phyloP scores from a whole-genome alignment of 2,888 invertebrate species.

The Matsumyia berberina region DNA sequence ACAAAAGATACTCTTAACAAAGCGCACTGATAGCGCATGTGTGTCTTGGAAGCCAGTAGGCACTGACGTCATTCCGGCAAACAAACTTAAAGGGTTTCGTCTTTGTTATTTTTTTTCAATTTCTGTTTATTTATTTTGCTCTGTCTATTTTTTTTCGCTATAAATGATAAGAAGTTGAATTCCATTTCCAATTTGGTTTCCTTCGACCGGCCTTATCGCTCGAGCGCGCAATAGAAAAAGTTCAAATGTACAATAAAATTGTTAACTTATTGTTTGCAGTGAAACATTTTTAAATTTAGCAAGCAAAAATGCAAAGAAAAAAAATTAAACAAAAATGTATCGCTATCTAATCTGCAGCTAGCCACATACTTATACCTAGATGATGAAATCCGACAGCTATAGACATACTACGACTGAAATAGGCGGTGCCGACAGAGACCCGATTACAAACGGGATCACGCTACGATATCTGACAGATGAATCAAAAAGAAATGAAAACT shows the following conservation, averaged over 20 bases:
- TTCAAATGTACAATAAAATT: conserved; percentile 67
- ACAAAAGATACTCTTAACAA: conserved; percentile 18
- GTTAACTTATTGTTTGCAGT: conserved; percentile 62
- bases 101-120: conserved; percentile 8
- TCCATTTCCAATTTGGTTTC: conserved; percentile 36
- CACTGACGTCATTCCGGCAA: conserved; percentile 40
- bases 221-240: conserved; percentile 55
- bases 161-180: conserved; percentile 35
- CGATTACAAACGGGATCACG: conserved; percentile 63
- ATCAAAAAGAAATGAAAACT: conserved; percentile 42
- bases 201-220: conserved; percentile 61
- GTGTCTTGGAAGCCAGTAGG: conserved; percentile 20
- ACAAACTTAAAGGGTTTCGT: conserved; percentile 24
- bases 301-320: conserved; percentile 51
- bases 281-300: conserved; percentile 48
- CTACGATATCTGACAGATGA: conserved; percentile 59
- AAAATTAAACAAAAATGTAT: conserved; percentile 18
- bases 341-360: conserved; percentile 58
- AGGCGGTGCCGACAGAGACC: conserved; percentile 49
- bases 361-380: conserved; percentile 6
- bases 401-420: conserved; percentile 44
- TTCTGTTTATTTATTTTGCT: not conserved
- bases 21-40: conserved; percentile 31
- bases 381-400: conserved; percentile 47
- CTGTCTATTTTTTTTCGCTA: conserved; percentile 1